Conservation (phyloP, 2,113 vertebrate genomes). For the Neogale vison region DNA sequence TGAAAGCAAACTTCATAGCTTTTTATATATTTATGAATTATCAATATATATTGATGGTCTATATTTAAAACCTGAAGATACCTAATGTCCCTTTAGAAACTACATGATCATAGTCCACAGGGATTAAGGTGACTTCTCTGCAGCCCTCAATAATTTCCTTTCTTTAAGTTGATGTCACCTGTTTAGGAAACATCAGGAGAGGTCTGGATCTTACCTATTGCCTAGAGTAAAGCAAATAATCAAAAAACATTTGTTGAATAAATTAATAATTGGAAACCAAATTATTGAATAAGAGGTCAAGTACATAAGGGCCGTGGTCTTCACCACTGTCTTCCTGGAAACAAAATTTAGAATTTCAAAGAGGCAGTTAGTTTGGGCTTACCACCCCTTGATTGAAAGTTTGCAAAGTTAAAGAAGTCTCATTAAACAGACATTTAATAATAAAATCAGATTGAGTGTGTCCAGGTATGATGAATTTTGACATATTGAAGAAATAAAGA, state of each 20-base stretch:
- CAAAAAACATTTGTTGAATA: neutral
- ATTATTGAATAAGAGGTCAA: neutral
- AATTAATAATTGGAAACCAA: neutral
- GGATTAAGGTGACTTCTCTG: neutral
- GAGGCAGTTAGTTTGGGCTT: neutral
- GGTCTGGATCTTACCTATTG: neutral
- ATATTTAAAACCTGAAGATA: neutral
- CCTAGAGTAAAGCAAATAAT: neutral
- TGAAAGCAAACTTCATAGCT: neutral
- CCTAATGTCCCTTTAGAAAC: neutral
- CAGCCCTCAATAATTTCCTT: neutral
- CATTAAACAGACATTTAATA: neutral
- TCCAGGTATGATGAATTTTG: neutral
- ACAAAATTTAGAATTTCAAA: neutral
- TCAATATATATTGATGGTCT: neutral
- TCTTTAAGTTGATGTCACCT: neutral
- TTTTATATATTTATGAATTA: neutral
- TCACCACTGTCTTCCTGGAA: neutral
- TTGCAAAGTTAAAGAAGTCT: neutral
- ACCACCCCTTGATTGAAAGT: neutral
- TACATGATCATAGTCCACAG: neutral
- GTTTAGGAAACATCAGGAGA: neutral
- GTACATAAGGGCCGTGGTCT: neutral
- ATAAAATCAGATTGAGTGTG: neutral
- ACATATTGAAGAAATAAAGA: neutral